Evolutionary conservation across 2,888 invertebrate species (phyloP).

Genomic region (Barypeithes pellucidus): DNA sequence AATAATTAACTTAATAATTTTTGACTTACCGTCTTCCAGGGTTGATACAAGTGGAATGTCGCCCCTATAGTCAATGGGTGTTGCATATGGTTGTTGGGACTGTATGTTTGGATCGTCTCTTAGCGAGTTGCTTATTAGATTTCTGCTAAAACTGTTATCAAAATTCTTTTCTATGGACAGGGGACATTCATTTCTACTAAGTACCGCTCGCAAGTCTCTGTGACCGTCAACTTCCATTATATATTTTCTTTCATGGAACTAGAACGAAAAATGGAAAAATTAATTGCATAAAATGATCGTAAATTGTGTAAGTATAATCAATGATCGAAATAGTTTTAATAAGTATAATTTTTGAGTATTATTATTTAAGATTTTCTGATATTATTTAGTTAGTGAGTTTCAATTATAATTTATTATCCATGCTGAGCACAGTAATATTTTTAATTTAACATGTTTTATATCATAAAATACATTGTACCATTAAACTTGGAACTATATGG

Average conservation of each 20-base stretch:
- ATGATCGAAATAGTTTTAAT: no score
- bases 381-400: no score
- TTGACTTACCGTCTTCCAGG: conserved; percentile 73
- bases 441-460: no score
- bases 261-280: conserved; percentile 41
- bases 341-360: no score
- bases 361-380: no score
- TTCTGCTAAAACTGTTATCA: conserved; percentile 64
- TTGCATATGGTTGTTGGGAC: conserved; percentile 66
- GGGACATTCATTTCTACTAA: conserved; percentile 73
- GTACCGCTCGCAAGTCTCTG: conserved; percentile 71
- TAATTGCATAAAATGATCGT: no score
- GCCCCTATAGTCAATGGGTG: conserved; percentile 71
- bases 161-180: conserved; percentile 67
- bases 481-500: no score
- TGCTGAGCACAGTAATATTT: no score
- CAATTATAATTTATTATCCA: no score
- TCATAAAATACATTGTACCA: no score
- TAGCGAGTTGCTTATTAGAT: conserved; percentile 57
- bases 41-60: conserved; percentile 79
- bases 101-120: conserved; percentile 68
- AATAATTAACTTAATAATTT: no score
- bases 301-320: no score
- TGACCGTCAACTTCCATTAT: conserved; percentile 74
- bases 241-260: conserved; percentile 77